Evolutionary conservation across 2,113 vertebrate genomes (phyloP).

Genomic region (Aptenodytes forsteri): DNA sequence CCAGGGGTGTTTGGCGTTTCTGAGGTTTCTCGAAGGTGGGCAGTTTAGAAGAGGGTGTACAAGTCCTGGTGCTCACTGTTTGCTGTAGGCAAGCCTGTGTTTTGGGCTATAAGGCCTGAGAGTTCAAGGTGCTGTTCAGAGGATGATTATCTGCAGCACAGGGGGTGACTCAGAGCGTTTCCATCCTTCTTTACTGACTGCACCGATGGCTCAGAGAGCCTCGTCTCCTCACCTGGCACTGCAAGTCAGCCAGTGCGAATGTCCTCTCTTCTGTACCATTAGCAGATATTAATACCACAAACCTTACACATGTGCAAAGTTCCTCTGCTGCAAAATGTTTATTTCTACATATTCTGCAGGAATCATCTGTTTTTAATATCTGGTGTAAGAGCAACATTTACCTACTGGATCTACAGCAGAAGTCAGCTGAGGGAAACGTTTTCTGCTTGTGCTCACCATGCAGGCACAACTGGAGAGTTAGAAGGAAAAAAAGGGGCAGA

Average conservation of each 20-base stretch:
- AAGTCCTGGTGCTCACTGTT: background rate
- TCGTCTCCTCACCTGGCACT: background rate
- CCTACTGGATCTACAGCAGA: background rate
- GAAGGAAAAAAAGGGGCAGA: background rate
- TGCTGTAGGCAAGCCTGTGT: background rate
- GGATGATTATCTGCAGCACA: background rate
- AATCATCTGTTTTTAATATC: background rate
- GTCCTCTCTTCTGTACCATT: background rate
- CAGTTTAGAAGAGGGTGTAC: background rate
- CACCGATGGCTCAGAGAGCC: background rate
- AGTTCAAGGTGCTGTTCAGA: background rate
- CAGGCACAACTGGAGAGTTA: background rate
- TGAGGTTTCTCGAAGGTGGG: background rate
- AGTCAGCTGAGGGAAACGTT: background rate
- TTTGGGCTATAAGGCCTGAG: background rate
- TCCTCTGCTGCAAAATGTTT: background rate
- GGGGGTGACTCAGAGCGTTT: background rate
- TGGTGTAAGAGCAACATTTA: background rate
- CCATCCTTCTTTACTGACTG: background rate
- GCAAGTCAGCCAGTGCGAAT: background rate
- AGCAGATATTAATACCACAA: background rate
- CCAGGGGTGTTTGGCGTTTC: background rate
- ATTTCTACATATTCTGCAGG: background rate
- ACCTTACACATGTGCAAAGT: fast-evolving
- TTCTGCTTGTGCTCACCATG: background rate